A percentile compares a stretch with the other conserved stretches of the same genome.
phyloP scores from a whole-genome alignment of 2,888 invertebrate species.

The Choristoneura rosaceana region DNA sequence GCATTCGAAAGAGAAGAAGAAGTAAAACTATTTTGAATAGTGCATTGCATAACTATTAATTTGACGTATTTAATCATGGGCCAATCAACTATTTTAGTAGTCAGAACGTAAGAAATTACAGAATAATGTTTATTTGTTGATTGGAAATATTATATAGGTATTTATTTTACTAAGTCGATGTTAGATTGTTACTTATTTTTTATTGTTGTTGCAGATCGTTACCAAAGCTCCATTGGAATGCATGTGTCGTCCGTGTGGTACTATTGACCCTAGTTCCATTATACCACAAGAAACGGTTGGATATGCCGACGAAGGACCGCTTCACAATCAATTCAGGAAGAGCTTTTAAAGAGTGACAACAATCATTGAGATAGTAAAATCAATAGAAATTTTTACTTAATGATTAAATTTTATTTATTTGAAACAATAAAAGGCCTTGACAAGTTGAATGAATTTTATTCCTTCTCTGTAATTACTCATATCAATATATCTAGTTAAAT shows the following conservation, averaged over 20 bases:
- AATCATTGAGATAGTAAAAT: not conserved
- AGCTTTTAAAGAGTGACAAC: constrained; percentile 76
- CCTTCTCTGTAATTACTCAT: not conserved
- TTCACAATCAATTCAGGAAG: constrained; percentile 92
- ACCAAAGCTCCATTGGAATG: constrained; percentile 97
- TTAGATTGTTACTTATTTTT: too few relatives aligned
- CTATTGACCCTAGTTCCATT: constrained; percentile 94
- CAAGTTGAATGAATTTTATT: constrained; percentile 37
- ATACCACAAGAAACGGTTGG: constrained; percentile 96
- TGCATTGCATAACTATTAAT: too few relatives aligned
- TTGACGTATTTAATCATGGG: too few relatives aligned
- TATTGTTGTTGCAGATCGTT: constrained; percentile 87
- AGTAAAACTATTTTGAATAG: too few relatives aligned
- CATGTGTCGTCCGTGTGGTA: constrained; percentile 97
- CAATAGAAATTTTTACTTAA: not conserved
- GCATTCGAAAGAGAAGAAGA: too few relatives aligned
- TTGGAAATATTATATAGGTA: too few relatives aligned
- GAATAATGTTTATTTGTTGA: too few relatives aligned
- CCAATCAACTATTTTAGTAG: too few relatives aligned
- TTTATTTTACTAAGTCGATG: too few relatives aligned
- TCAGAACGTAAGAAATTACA: too few relatives aligned
- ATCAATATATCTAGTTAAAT: too few relatives aligned
- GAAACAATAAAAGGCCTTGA: constrained; percentile 54
- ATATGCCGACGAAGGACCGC: constrained; percentile 92
- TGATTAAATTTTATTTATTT: constrained; percentile 20